Evolutionary conservation across 2,113 vertebrate species (phyloP).

Genomic region (Pongo abelii): DNA sequence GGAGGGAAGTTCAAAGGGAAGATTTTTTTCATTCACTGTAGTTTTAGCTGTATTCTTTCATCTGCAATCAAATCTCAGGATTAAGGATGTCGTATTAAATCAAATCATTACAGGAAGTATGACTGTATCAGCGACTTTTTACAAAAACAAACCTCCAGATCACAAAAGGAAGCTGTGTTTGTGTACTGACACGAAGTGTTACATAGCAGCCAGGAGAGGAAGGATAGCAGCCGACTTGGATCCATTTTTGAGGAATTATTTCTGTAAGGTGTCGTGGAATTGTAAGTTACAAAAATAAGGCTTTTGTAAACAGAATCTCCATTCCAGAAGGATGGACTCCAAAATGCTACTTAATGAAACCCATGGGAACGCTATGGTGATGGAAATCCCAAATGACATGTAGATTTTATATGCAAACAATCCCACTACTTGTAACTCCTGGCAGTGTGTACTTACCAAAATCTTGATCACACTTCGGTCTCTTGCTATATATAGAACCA

Average conservation of each 20-base stretch:
- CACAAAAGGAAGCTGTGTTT: conserved; percentile 66
- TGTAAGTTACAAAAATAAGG: conserved; percentile 64
- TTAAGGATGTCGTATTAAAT: conserved; percentile 57
- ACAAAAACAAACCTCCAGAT: conserved; percentile 69
- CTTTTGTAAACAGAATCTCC: conserved; percentile 50
- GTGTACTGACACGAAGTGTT: background rate
- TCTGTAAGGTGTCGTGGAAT: conserved; percentile 71
- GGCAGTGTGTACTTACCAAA: background rate
- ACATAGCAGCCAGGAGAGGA: conserved; percentile 8
- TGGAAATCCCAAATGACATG: background rate
- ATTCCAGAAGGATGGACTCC: conserved; percentile 39
- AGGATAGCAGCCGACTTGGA: conserved; percentile 57
- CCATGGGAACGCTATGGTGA: background rate
- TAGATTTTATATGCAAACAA: background rate
- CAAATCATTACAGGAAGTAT: conserved; percentile 65
- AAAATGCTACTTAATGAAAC: conserved; percentile 62
- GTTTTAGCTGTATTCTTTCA: conserved; percentile 4
- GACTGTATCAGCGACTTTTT: conserved; percentile 63
- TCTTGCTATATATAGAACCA: background rate
- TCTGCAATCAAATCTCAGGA: background rate
- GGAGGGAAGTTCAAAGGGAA: background rate
- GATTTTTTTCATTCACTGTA: background rate
- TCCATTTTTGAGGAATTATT: conserved; percentile 72
- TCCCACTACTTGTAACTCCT: background rate
- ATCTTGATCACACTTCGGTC: fast-evolving